Conservation (phyloP, 2,113 vertebrate species). For the Nesogale talazaci region DNA sequence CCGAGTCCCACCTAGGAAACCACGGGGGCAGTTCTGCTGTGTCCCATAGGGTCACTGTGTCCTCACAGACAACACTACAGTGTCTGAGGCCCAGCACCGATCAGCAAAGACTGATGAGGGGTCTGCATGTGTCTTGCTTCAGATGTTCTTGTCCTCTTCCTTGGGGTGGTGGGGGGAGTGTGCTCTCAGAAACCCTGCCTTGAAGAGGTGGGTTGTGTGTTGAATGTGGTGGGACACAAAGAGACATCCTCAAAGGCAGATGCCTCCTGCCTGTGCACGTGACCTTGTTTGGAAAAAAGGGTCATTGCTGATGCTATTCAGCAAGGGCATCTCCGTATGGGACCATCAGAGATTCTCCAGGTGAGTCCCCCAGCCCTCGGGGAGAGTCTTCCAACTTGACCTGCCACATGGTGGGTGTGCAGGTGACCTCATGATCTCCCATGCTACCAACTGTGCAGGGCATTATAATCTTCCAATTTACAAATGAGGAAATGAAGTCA, state of each 20-base stretch:
- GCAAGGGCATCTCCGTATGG: background rate
- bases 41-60: background rate
- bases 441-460: too few relatives aligned
- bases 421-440: too few relatives aligned
- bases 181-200: background rate
- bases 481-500: too few relatives aligned
- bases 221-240: background rate
- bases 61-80: background rate
- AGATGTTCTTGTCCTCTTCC: accelerated
- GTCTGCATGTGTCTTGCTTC: background rate
- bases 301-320: background rate
- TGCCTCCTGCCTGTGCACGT: background rate
- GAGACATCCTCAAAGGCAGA: background rate
- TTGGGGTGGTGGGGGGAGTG: too few relatives aligned
- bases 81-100: background rate
- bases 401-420: too few relatives aligned
- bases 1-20: background rate
- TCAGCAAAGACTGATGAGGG: background rate
- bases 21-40: background rate
- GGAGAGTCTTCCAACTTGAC: too few relatives aligned
- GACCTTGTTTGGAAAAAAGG: background rate
- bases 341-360: background rate
- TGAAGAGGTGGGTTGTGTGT: background rate
- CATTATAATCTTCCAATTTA: too few relatives aligned
- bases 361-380: background rate